A percentile compares a stretch with the other conserved stretches of the same genome.
Conservation (phyloP, 2,797 vertebrate species). For the Hypotaenidia philippensis region DNA sequence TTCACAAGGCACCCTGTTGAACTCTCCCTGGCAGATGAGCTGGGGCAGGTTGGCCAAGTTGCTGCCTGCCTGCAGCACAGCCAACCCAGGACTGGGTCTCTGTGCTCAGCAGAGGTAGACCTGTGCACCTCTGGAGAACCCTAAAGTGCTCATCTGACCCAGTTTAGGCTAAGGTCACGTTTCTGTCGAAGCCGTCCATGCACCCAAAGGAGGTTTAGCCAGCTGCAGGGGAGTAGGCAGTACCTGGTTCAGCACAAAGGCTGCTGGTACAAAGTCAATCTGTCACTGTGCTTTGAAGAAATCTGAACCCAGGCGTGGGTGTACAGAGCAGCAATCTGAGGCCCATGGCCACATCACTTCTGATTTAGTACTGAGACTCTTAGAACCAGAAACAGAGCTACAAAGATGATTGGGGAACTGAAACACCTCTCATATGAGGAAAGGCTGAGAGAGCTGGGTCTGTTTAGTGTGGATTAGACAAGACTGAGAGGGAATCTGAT, state of each 20-base stretch:
- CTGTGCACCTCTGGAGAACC: neutral
- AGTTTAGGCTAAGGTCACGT: neutral
- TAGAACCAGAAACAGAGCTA: neutral
- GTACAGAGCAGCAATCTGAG: neutral
- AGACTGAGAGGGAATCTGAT: too few relatives aligned
- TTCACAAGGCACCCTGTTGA: neutral
- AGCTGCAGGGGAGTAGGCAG: neutral
- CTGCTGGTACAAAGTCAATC: neutral
- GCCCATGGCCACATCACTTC: neutral
- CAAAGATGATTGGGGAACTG: too few relatives aligned
- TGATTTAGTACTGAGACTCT: neutral
- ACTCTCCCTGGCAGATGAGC: neutral
- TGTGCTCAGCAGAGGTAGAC: neutral
- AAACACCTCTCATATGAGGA: too few relatives aligned
- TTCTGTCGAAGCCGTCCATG: neutral
- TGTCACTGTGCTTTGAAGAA: neutral
- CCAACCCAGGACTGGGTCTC: neutral
- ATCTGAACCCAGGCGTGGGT: neutral
- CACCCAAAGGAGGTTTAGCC: accelerated
- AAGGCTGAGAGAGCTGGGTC: too few relatives aligned
- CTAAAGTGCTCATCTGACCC: neutral
- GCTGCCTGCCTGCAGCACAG: neutral
- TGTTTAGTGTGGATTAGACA: too few relatives aligned
- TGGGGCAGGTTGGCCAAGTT: neutral
- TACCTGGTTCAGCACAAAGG: neutral